These are phyloP conservation scores for Microchrysa polita DNA, from an alignment of 2,888 invertebrate genomes.

Conservation along the genomic window DNA sequence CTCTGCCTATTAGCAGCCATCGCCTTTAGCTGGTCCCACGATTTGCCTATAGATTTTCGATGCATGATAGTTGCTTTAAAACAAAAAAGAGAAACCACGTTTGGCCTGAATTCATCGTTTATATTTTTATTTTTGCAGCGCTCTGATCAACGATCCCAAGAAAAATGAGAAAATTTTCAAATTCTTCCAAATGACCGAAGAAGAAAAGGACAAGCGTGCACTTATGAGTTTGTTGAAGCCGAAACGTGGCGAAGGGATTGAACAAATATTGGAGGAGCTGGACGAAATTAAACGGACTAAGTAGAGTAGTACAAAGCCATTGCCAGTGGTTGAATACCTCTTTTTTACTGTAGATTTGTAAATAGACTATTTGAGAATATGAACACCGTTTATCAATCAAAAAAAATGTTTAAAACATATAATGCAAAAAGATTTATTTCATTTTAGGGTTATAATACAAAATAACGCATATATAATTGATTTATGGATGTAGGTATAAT, in stretches of 20 bases:
- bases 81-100: not conserved
- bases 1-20: too few species aligned
- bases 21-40: too few species aligned
- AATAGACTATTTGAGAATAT: not conserved
- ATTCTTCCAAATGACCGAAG: not conserved
- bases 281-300: slow-evolving; percentile 14
- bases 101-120: too few species aligned
- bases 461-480: not conserved
- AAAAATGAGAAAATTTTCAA: not conserved
- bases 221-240: slow-evolving; percentile 11
- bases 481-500: not conserved
- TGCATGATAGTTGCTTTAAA: too few species aligned
- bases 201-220: slow-evolving; percentile 19
- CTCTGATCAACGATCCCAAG: not conserved
- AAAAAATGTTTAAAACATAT: too few species aligned
- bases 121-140: slow-evolving; percentile 1
- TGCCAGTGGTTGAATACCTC: not conserved
- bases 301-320: not conserved
- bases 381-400: not conserved
- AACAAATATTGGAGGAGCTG: not conserved
- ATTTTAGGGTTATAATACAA: not conserved
- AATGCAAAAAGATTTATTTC: too few species aligned
- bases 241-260: slow-evolving; percentile 11
- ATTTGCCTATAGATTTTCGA: too few species aligned
- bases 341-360: not conserved